Evolutionary conservation across 92 coral and sea anemone species (phyloP), one percentile per base, ranked within the genome.

Genomic region (Metridium senile): DNA sequence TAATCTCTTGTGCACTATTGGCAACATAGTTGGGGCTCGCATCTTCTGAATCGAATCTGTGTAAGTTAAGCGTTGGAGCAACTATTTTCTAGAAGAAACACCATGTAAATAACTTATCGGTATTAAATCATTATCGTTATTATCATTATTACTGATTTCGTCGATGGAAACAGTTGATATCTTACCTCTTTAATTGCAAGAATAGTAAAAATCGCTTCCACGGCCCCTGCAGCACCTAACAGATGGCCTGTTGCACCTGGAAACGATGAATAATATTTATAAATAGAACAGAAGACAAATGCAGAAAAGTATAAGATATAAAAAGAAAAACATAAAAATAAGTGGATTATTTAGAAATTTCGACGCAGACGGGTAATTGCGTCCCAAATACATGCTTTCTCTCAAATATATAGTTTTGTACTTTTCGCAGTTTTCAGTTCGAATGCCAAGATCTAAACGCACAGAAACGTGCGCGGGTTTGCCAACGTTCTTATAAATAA

Each of bases 161-260:
- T n/a, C n/a, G n/a, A n/a, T n/a, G n/a, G n/a, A n/a, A n/a, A n/a
- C n/a, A n/a, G n/a, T n/a, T n/a, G 17, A 54, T 17, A 22, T 33
- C 63, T 29, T 76, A 90, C 99, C 88, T 87, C 65, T 26, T 78
- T 71, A 4, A 92, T 82, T 20, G 88, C 92, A n/a, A 95, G 81
- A 33, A 82, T 67, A 19, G 99, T 89, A 61, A 92, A 92, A 20
- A 95, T 81, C 16, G 96, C 93, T 81, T 95, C 99, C 13, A 95
- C 93, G 0, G 97, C 99, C 3, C 99, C 99, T 8, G 99, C 89
- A 3, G 99, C 97, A 29, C 97, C 99, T 27, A 95, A 81, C 35
- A 92, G 75, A 81, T 95, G 99, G 22, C 99, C 99, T 58, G 86
- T 89, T 26, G 99, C 93, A 39, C 99, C 99, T 95, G 82, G 45